phyloP scores from a whole-genome alignment of 2,888 invertebrate species.

The Acheta domesticus region DNA sequence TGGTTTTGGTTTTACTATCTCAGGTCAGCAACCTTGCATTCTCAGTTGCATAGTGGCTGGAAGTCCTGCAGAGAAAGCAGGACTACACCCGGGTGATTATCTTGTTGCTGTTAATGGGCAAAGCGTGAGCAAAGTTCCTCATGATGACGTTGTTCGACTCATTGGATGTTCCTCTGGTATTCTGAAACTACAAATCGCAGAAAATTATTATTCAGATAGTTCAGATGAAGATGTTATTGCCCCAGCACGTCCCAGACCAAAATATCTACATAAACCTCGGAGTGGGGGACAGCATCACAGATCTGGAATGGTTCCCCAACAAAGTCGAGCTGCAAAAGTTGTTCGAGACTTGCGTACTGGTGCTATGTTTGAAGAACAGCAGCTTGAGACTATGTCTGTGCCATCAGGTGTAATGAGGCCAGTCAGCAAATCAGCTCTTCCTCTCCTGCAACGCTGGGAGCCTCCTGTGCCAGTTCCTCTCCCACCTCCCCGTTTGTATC shows the following conservation, averaged over 20 bases:
- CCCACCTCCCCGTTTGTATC: conserved; percentile 46
- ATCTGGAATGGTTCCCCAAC: conserved; percentile 40
- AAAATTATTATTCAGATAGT: conserved; percentile 80
- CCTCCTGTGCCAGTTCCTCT: conserved; percentile 47
- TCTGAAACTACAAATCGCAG: conserved; percentile 81
- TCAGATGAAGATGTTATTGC: conserved; percentile 71
- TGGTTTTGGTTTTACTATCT: conserved; percentile 97
- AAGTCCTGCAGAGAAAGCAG: conserved; percentile 87
- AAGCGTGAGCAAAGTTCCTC: conserved; percentile 86
- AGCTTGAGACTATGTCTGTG: conserved; percentile 27
- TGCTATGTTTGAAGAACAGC: conserved; percentile 50
- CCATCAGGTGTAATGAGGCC: conserved; percentile 30
- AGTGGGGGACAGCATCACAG: conserved; percentile 38
- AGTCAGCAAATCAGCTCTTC: conserved; percentile 38
- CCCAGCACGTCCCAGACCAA: conserved; percentile 58
- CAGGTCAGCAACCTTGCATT: conserved; percentile 93
- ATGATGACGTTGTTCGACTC: conserved; percentile 87
- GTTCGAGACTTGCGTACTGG: conserved; percentile 53
- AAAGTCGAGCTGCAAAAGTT: conserved; percentile 52
- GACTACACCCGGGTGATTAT: conserved; percentile 87
- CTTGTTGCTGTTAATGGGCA: conserved; percentile 87
- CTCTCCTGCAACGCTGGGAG: conserved; percentile 49
- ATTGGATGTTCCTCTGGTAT: conserved; percentile 84
- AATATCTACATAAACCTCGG: conserved; percentile 55
- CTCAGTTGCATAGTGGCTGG: conserved; percentile 87